Percentiles rank a stretch among this genome's conserved stretches.
These are phyloP conservation scores for Halictus rubicundus DNA, from an alignment of 1,140 invertebrate species.

Conservation along the genomic window DNA sequence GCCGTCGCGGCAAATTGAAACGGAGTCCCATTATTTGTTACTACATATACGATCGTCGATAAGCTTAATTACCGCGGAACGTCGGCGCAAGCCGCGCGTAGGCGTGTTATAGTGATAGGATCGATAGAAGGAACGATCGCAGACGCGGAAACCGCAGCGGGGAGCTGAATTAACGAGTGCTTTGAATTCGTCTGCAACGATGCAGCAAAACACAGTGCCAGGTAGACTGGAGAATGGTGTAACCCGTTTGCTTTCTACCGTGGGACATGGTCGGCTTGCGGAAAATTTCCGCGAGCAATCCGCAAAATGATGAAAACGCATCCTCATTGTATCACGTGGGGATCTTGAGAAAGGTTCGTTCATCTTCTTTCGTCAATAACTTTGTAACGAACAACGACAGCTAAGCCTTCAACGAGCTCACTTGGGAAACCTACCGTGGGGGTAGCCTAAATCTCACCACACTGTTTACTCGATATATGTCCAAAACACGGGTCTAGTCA, in stretches of 20 bases:
- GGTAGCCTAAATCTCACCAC: no score
- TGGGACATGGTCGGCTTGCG: no score
- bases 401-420: no score
- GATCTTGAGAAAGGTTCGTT: no score
- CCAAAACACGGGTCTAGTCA: no score
- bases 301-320: no score
- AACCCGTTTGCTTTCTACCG: neutral
- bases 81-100: neutral
- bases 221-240: neutral
- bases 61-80: constrained; percentile 21
- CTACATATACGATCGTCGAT: neutral
- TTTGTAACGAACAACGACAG: no score
- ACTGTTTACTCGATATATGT: no score
- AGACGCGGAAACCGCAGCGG: neutral
- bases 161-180: constrained; percentile 11
- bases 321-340: no score
- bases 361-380: no score
- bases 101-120: constrained; percentile 1
- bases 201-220: neutral
- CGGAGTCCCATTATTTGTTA: constrained; percentile 1
- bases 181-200: neutral
- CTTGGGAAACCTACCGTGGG: no score
- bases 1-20: neutral
- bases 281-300: no score
- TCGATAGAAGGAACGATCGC: neutral